Conservation (phyloP, 2,113 vertebrate species). For the Ictalurus furcatus region DNA sequence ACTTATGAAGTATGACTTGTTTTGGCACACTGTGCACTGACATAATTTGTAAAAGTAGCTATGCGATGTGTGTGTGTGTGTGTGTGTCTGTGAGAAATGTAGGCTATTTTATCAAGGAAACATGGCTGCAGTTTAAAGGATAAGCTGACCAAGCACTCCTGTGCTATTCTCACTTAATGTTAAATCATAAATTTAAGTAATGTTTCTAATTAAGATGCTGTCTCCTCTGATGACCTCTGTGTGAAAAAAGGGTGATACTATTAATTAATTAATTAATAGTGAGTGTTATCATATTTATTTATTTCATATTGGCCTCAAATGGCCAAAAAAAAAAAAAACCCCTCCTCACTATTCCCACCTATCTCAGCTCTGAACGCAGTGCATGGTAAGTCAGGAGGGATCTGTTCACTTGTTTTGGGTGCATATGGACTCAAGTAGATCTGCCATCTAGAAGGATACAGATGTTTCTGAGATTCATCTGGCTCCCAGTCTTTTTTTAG, state of each 20-base stretch:
- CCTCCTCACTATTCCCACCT: not conserved
- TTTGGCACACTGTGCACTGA: not conserved
- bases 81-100: no score
- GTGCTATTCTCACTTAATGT: not conserved
- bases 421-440: not conserved
- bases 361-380: not conserved
- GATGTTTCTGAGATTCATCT: not conserved
- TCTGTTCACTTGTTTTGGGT: not conserved
- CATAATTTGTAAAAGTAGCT: not conserved
- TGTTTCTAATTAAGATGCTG: not conserved
- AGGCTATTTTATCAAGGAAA: not conserved
- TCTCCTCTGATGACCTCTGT: not conserved
- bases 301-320: not conserved
- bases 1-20: not conserved
- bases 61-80: not conserved
- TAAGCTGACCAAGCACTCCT: not conserved
- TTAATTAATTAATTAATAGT: not conserved
- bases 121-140: not conserved
- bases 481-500: slow-evolving; percentile 27
- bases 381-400: not conserved
- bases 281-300: not conserved
- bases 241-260: not conserved
- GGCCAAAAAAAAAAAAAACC: not conserved
- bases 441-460: not conserved
- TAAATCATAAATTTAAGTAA: not conserved